Evolutionary conservation across 2,797 vertebrate genomes (phyloP), one percentile per base, ranked within the genome.

Genomic region (Lophura swinhoii): DNA sequence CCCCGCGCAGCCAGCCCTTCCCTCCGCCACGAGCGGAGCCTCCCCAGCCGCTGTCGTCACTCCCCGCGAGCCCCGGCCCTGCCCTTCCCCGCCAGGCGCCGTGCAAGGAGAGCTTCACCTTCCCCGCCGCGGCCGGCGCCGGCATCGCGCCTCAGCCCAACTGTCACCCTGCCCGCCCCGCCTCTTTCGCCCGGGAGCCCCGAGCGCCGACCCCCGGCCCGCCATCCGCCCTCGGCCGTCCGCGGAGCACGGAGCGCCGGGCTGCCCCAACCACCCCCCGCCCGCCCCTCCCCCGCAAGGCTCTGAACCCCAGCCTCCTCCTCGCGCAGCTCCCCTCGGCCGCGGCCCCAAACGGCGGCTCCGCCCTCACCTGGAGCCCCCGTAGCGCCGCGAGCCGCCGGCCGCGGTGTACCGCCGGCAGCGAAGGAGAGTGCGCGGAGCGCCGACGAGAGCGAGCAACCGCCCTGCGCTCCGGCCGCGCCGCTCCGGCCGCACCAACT

Each of bases 31-130:
- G 59, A 85, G 56, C 75, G 29, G 86, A 84, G 66, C 71, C 91
- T 85, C 79, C 68, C 86, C 85, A 1, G 87, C 33, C 92, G 4
- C 35, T 91, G 93, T 46, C 94, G 78, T 43, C 90, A 91, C 69
- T 41, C 74, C 41, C 22, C 53, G 35, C 55, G 21, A 76, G 41
- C 62, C 83, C 53, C 49, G 51, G 80, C 71, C 75, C 84, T 35
- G 95, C 91, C 91, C 80, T 91, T 87, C 78, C 64, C 79, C 48
- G 53, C 76, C 72, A 3, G 84, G 44, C 87, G 74, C 79, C 84
- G 7, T 5, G 26, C 90, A 66, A 88, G 88, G 77, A 80, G 84
- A 87, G 60, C 69, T 89, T 46, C 43, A 88, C 60, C 91, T 92
- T 91, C 70, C 31, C 60, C 56, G 46, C 56, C 72, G 33, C 71